These are phyloP conservation scores for Theristus sp. DNA, from an alignment of 2,888 invertebrate species.

Conservation along the genomic window DNA sequence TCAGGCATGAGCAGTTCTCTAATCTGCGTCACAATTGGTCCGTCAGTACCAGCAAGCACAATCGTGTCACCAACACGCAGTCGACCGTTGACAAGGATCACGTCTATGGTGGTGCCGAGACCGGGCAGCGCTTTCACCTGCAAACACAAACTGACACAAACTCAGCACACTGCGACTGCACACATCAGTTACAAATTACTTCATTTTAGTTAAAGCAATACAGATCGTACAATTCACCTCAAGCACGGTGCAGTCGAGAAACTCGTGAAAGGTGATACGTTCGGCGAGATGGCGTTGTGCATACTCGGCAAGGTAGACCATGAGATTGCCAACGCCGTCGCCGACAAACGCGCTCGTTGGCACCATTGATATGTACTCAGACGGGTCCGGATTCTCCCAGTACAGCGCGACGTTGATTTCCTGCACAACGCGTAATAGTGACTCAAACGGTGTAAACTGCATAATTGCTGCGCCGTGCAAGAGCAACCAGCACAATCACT, in stretches of 20 bases:
- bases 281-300: slow-evolving; percentile 75
- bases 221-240: too few species aligned
- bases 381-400: slow-evolving; percentile 81
- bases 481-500: too few species aligned
- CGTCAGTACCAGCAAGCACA: slow-evolving; percentile 88
- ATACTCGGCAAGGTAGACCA: slow-evolving; percentile 74
- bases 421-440: slow-evolving; percentile 34
- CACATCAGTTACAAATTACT: too few species aligned
- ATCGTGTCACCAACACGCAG: slow-evolving; percentile 79
- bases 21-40: slow-evolving; percentile 90
- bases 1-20: slow-evolving; percentile 91
- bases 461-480: too few species aligned
- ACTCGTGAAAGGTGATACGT: slow-evolving; percentile 66
- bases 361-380: slow-evolving; percentile 78
- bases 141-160: too few species aligned
- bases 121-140: slow-evolving; percentile 84
- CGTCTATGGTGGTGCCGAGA: slow-evolving; percentile 92
- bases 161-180: too few species aligned
- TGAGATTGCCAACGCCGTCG: slow-evolving; percentile 92
- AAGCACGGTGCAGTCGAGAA: slow-evolving; percentile 50
- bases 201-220: too few species aligned
- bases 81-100: slow-evolving; percentile 90
- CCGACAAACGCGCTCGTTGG: slow-evolving; percentile 95
- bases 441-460: too few species aligned
- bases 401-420: slow-evolving; percentile 84